Evolutionary conservation across 2,797 vertebrate species (phyloP).

Genomic region (Threskiornis aethiopicus): DNA sequence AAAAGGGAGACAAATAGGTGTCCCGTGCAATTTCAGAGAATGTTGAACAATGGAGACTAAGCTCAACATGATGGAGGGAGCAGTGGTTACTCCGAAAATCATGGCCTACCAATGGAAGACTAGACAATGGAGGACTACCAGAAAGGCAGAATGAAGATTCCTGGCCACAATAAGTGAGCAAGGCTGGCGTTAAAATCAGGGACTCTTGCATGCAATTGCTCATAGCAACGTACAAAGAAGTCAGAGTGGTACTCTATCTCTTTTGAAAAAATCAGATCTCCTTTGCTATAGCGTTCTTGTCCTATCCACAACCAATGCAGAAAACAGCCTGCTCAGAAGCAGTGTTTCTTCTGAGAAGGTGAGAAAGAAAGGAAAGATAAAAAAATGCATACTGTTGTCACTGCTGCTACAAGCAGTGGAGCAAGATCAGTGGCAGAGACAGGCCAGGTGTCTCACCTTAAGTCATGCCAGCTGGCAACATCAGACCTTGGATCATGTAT

Average conservation of each 20-base stretch:
- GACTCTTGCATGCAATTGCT: background rate
- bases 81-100: background rate
- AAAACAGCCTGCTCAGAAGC: background rate
- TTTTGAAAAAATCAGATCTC: background rate
- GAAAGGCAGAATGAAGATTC: background rate
- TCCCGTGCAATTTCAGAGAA: background rate
- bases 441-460: background rate
- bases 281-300: background rate
- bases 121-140: background rate
- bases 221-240: background rate
- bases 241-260: background rate
- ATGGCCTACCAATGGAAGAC: background rate
- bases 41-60: background rate
- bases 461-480: background rate
- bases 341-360: background rate
- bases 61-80: background rate
- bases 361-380: background rate
- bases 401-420: background rate
- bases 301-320: background rate
- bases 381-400: background rate
- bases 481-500: background rate
- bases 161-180: background rate
- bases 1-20: background rate
- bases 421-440: background rate
- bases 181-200: background rate